phyloP scores from a whole-genome alignment of 1,140 invertebrate species.

The Oryctes rhinoceros region DNA sequence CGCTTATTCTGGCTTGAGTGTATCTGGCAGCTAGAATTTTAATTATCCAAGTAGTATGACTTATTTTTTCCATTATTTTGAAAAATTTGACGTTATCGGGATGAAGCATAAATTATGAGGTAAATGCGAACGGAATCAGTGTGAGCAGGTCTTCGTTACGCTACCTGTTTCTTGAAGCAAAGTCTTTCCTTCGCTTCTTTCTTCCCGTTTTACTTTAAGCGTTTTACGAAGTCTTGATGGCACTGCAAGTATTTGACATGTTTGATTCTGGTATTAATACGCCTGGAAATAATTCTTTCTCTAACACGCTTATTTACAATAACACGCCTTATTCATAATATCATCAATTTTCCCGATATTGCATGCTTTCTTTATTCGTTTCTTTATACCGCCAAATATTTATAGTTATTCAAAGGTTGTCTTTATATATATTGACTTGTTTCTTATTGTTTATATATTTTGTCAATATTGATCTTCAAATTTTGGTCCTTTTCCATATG shows the following conservation, averaged over 20 bases:
- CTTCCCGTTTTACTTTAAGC: conserved; percentile 90
- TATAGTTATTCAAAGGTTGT: too few species aligned
- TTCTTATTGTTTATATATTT: too few species aligned
- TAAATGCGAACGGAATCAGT: conserved; percentile 97
- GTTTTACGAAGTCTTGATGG: conserved; percentile 91
- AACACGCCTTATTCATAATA: conserved; percentile 99
- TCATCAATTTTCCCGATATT: conserved; percentile 66
- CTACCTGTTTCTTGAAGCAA: conserved; percentile 85
- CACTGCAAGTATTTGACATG: conserved; percentile 98
- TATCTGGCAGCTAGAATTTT: too few species aligned
- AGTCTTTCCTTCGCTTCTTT: conserved; percentile 85
- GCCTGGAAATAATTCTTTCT: conserved; percentile 92
- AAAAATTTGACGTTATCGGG: too few species aligned
- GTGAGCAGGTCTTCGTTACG: conserved; percentile 82
- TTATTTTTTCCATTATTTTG: too few species aligned
- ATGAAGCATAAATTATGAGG: conserved; percentile 76
- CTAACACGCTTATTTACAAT: conserved; percentile 98
- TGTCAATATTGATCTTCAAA: too few species aligned
- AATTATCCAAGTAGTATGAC: too few species aligned
- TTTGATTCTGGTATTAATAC: conserved; percentile 97
- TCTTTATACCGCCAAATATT: too few species aligned
- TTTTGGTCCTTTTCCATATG: too few species aligned
- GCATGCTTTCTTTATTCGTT: too few species aligned
- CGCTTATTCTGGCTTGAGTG: too few species aligned
- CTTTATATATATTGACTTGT: too few species aligned